Conservation (phyloP, 2,888 invertebrate species). For the Hydrotaea cyrtoneurina region DNA sequence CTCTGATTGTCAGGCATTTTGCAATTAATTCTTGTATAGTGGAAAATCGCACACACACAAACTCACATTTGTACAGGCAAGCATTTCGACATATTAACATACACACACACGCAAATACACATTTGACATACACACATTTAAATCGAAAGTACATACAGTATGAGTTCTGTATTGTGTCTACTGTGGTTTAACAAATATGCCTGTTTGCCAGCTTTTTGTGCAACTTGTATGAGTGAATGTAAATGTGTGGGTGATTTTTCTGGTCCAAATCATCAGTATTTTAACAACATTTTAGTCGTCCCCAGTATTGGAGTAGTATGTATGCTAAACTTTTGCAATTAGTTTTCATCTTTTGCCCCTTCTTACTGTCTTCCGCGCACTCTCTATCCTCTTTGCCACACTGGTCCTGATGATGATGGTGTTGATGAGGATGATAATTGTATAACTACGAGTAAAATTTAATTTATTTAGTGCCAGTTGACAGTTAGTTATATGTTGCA, state of each 20-base stretch:
- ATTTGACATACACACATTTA: background rate
- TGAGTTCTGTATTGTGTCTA: constrained; percentile 19
- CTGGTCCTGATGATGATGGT: background rate
- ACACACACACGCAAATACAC: background rate
- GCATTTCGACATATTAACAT: constrained; percentile 10
- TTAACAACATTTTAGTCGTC: background rate
- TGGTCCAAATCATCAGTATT: constrained; percentile 15
- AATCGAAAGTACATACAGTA: background rate
- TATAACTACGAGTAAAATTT: constrained; percentile 64
- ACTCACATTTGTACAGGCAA: too few species aligned
- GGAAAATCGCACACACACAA: constrained; percentile 61
- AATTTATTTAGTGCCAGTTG: constrained; percentile 71
- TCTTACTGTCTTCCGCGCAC: background rate
- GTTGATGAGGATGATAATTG: constrained; percentile 58
- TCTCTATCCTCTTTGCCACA: background rate
- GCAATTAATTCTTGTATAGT: constrained; percentile 63
- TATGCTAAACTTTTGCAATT: constrained; percentile 64
- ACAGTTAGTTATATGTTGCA: constrained; percentile 69
- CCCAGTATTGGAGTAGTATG: background rate
- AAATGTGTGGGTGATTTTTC: constrained; percentile 36
- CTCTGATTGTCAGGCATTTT: constrained; percentile 63
- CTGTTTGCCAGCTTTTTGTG: constrained; percentile 1
- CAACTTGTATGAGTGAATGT: constrained; percentile 9
- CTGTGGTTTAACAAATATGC: constrained; percentile 56
- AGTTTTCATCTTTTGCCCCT: constrained; percentile 57